Conservation (phyloP, 2,888 invertebrate species). For the Eupithecia abbreviata region DNA sequence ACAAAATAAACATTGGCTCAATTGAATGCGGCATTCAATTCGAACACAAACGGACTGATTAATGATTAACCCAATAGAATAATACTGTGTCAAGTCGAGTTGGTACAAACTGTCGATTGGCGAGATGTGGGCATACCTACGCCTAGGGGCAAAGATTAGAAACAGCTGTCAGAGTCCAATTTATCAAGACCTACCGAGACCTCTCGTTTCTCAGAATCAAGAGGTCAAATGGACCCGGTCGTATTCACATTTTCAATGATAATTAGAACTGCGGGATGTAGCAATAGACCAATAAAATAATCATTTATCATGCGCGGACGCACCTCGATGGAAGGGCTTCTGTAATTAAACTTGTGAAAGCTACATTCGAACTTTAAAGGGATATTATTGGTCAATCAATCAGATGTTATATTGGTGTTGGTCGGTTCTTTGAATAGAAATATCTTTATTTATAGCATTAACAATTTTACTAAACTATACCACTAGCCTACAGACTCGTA, state of each 20-base stretch:
- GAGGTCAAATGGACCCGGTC: conserved; percentile 44
- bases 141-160: conserved; percentile 43
- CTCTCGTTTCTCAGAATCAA: conserved; percentile 41
- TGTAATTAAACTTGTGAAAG: conserved; percentile 53
- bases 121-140: conserved; percentile 27
- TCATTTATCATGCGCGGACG: conserved; percentile 50
- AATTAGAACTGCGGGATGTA: conserved; percentile 50
- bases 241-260: conserved; percentile 47
- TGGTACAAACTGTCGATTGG: conserved; percentile 34
- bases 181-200: conserved; percentile 44
- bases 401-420: conserved; percentile 24
- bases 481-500: not conserved
- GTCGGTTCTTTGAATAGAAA: not conserved
- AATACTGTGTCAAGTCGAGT: conserved; percentile 38
- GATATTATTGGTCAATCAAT: conserved; percentile 38
- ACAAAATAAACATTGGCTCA: conserved; percentile 24
- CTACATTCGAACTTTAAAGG: conserved; percentile 40
- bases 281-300: conserved; percentile 60
- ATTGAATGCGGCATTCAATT: conserved; percentile 27
- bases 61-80: conserved; percentile 41
- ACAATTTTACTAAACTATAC: not conserved
- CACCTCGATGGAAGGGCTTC: conserved; percentile 38
- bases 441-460: too few relatives aligned
- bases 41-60: conserved; percentile 28
- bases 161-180: conserved; percentile 48